phyloP scores from a whole-genome alignment of 2,888 invertebrate genomes.

The Tanytarsus gracilentus region DNA sequence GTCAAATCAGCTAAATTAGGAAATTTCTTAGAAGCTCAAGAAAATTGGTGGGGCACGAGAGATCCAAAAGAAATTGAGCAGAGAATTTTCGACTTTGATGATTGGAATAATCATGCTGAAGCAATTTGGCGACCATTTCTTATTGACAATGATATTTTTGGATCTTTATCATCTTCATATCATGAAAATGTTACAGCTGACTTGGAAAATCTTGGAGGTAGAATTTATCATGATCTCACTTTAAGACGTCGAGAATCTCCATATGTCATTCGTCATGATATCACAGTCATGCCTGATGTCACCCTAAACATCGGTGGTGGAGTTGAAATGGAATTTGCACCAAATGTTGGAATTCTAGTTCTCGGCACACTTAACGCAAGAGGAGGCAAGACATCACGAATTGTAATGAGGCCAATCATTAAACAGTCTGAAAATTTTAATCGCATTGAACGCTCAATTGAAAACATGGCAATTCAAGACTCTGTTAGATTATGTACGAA shows the following conservation, averaged over 20 bases:
- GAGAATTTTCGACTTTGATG: slow-evolving; percentile 94
- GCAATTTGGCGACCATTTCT: slow-evolving; percentile 85
- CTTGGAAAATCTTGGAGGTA: slow-evolving; percentile 64
- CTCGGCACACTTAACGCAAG: slow-evolving; percentile 80
- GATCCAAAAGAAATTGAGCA: slow-evolving; percentile 64
- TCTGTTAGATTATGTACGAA: slow-evolving; percentile 73
- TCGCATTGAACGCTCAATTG: slow-evolving; percentile 44
- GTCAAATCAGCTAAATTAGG: slow-evolving; percentile 79
- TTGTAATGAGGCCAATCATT: slow-evolving; percentile 60
- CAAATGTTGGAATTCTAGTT: slow-evolving; percentile 91
- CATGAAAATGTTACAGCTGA: slow-evolving; percentile 50
- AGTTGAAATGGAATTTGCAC: slow-evolving; percentile 84
- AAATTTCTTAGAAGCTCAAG: slow-evolving; percentile 75
- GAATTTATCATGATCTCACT: slow-evolving; percentile 57
- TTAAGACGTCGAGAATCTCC: slow-evolving; percentile 58
- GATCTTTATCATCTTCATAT: slow-evolving; percentile 64
- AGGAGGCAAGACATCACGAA: slow-evolving; percentile 66
- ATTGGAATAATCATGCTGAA: slow-evolving; percentile 97
- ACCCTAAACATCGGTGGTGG: slow-evolving; percentile 80
- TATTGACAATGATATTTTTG: slow-evolving; percentile 63
- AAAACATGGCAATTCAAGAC: slow-evolving; percentile 49
- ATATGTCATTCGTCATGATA: slow-evolving; percentile 75
- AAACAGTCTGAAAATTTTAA: slow-evolving; percentile 35
- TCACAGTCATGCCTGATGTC: slow-evolving; percentile 93
- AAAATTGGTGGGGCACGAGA: slow-evolving; percentile 95